Evolutionary conservation across 1,140 invertebrate genomes (phyloP).

Genomic region (Drosophila punjabiensis): DNA sequence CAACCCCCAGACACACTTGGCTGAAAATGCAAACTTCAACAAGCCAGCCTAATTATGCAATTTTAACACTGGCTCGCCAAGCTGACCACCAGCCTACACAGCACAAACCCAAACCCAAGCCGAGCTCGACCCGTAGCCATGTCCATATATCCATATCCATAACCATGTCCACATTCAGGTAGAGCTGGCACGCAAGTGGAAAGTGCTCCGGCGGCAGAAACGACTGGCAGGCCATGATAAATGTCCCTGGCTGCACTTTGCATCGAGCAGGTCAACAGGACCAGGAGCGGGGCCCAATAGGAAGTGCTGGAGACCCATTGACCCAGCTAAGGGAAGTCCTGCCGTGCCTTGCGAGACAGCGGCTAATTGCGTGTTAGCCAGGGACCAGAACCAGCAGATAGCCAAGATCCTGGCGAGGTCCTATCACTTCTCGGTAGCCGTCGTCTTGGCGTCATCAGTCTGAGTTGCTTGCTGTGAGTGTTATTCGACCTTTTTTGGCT

Average conservation of each 20-base stretch:
- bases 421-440: slow-evolving; percentile 52
- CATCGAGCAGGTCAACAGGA: slow-evolving; percentile 66
- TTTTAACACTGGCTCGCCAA: slow-evolving; percentile 67
- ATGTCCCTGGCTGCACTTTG: slow-evolving; percentile 53
- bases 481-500: slow-evolving; percentile 10
- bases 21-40: slow-evolving; percentile 46
- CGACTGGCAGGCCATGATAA: slow-evolving; percentile 65
- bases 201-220: slow-evolving; percentile 53
- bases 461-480: slow-evolving; percentile 69
- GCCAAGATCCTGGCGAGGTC: slow-evolving; percentile 34
- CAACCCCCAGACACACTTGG: slow-evolving; percentile 24
- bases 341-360: slow-evolving; percentile 60
- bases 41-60: slow-evolving; percentile 72
- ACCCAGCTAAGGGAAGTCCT: slow-evolving; percentile 65
- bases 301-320: slow-evolving; percentile 52
- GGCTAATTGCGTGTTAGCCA: slow-evolving; percentile 65
- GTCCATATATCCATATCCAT: slow-evolving; percentile 34
- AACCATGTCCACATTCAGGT: slow-evolving; percentile 66
- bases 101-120: slow-evolving; percentile 19
- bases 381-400: slow-evolving; percentile 39
- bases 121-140: slow-evolving; percentile 11
- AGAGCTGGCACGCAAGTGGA: slow-evolving; percentile 68
- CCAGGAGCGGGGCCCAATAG: slow-evolving; percentile 61
- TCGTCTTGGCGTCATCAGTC: slow-evolving; percentile 60
- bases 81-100: slow-evolving; percentile 58